Evolutionary conservation across 2,888 invertebrate species (phyloP), one percentile per base, ranked within the genome.

Genomic region (Lordiphosa andalusiaca): DNA sequence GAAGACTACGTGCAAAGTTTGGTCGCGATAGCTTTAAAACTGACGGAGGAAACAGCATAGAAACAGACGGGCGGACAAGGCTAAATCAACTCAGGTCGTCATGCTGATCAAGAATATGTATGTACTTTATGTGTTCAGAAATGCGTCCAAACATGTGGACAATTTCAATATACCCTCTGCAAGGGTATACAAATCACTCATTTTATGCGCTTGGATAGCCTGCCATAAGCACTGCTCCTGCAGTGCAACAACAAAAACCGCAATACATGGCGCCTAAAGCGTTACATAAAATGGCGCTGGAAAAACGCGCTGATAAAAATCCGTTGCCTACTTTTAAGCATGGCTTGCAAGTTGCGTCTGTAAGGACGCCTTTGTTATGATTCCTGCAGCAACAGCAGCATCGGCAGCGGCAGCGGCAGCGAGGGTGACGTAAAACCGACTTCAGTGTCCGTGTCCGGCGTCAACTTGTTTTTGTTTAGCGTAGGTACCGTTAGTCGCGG

Each of bases 391-490:
- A 52, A 36, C 47, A 59, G 10, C 10, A 36, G 44, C 30, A 16
- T 61, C 53, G 4, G 23, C 23, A 5, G 42, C 40, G 4, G 23
- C 23, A 5, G 42, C 40, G 19, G 35, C 16, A 16, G 36, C 19
- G 49, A 25, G 23, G 54, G 48, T 73, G 77, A 68, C 71, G 74
- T 71, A 73, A 66, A 73, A 68, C 42, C 48, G 23, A 53, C 53
- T 53, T 55, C 67, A 55, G 19, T 49, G 40, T 52, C 23, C 63
- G 19, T 46, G 37, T 52, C 23, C 63, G 59, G 55, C 35, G 67
- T 60, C 70, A 81, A 84, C 67, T 70, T 81, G 70, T 84, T 82
- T 74, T 82, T 84, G 77, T 77, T 78, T 78, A 64, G 73, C 69
- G 62, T 80, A 71, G 71, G 65, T 53, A 69, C 57, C 56, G 67